Conservation (phyloP, 1,140 invertebrate species). For the Caenorhabditis tropicalis region DNA sequence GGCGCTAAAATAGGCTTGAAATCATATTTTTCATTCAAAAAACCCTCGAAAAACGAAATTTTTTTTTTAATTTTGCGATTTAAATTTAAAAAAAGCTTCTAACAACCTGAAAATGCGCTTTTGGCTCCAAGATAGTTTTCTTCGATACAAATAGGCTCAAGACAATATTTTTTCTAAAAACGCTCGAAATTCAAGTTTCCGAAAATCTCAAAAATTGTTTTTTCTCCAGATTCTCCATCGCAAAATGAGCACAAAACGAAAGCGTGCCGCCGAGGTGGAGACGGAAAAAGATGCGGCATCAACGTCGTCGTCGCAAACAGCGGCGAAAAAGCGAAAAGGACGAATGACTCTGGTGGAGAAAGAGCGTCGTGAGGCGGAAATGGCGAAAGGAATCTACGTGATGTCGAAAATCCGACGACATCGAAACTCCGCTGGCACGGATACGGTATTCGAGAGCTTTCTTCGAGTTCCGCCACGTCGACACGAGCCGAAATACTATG, state of each 20-base stretch:
- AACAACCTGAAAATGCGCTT: too few species aligned
- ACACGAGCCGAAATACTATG: constrained; percentile 75
- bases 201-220: too few species aligned
- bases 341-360: constrained; percentile 38
- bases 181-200: too few species aligned
- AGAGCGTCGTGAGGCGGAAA: not conserved
- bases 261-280: not conserved
- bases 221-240: not conserved
- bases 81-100: too few species aligned
- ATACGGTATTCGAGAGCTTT: constrained; percentile 31
- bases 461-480: constrained; percentile 10
- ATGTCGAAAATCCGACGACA: not conserved
- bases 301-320: not conserved
- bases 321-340: constrained; percentile 47
- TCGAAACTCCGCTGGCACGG: not conserved
- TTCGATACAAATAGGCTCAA: too few species aligned
- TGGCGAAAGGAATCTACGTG: constrained; percentile 4
- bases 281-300: not conserved
- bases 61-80: too few species aligned
- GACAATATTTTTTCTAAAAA: too few species aligned
- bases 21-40: too few species aligned
- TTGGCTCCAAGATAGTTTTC: too few species aligned
- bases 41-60: too few species aligned
- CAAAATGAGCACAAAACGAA: constrained; percentile 45
- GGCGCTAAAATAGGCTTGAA: too few species aligned